Evolutionary conservation across 2,113 vertebrate genomes (phyloP).

Genomic region (Amphilophus citrinellus): DNA sequence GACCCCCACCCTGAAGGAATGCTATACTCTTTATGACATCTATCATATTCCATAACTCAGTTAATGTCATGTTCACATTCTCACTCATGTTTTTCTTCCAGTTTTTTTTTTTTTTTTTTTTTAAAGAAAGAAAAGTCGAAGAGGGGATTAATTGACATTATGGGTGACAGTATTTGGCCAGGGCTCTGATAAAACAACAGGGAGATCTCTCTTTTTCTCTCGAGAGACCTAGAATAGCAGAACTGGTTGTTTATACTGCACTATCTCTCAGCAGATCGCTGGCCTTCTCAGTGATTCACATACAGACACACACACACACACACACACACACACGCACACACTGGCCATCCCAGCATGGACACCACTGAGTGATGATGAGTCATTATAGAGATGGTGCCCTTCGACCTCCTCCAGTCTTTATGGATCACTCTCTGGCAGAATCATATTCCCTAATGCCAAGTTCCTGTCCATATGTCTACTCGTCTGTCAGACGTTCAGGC

Average conservation of each 20-base stretch:
- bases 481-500: conserved; percentile 73
- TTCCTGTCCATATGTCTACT: conserved; percentile 71
- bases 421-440: conserved; percentile 77
- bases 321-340: conserved; percentile 34
- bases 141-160: conserved; percentile 60
- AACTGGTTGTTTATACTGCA: conserved; percentile 65
- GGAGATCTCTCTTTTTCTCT: conserved; percentile 51
- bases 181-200: conserved; percentile 72
- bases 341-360: conserved; percentile 58
- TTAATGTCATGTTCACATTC: conserved; percentile 69
- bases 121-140: background rate
- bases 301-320: conserved; percentile 24
- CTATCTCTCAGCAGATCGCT: conserved; percentile 76
- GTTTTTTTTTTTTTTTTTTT: background rate
- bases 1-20: conserved; percentile 48
- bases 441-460: conserved; percentile 78
- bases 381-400: conserved; percentile 75
- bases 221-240: conserved; percentile 59
- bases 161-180: conserved; percentile 69
- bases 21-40: conserved; percentile 57
- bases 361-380: conserved; percentile 80
- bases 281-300: conserved; percentile 43
- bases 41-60: conserved; percentile 71
- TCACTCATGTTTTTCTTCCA: conserved; percentile 46
- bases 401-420: conserved; percentile 71